Conservation (phyloP, 2,113 vertebrate species). For the Aptenodytes patagonicus region DNA sequence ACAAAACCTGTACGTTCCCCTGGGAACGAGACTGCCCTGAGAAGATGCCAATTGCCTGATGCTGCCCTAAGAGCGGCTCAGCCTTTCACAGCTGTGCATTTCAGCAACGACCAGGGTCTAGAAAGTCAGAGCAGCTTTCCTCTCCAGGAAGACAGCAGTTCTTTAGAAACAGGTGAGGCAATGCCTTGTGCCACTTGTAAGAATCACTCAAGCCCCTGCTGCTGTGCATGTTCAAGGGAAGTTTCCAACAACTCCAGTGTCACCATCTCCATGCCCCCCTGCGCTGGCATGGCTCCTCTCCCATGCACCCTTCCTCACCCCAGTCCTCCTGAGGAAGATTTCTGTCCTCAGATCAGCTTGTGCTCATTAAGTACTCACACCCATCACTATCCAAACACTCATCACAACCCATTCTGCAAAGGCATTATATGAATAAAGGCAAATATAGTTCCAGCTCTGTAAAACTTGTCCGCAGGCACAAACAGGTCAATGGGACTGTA, state of each 20-base stretch:
- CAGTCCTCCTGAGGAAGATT: not conserved
- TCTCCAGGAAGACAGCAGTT: not conserved
- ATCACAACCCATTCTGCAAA: not conserved
- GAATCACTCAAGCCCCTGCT: not conserved
- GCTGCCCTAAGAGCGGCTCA: not conserved
- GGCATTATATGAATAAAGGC: not conserved
- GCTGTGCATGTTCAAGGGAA: too few species aligned
- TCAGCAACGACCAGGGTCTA: not conserved
- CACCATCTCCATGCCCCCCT: not conserved
- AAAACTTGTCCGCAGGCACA: not conserved
- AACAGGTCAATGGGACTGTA: not conserved
- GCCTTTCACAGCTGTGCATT: not conserved
- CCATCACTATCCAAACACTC: not conserved
- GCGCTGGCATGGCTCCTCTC: not conserved
- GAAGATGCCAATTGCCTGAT: not conserved
- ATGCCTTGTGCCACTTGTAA: not conserved
- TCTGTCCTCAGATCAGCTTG: not conserved
- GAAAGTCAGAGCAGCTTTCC: not conserved
- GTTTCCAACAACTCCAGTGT: not conserved
- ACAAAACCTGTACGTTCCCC: rapidly evolving
- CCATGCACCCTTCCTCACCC: not conserved
- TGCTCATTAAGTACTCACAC: not conserved
- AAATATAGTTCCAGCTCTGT: not conserved
- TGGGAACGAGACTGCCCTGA: rapidly evolving
- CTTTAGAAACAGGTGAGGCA: not conserved